phyloP scores from a whole-genome alignment of 2,113 vertebrate genomes.

The Dasyprocta punctata region DNA sequence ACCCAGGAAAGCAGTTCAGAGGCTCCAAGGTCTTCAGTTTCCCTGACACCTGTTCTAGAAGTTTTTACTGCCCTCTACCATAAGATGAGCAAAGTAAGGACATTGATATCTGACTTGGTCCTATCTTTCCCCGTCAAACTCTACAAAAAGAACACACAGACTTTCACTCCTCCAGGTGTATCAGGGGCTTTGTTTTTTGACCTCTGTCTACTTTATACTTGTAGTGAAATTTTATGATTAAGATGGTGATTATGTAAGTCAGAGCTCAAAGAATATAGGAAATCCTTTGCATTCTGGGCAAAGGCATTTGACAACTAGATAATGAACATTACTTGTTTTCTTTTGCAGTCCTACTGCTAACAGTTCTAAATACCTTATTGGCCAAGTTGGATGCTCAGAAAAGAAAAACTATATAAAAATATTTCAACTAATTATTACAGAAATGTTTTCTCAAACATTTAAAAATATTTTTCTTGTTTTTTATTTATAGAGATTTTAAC shows the following conservation, averaged over 20 bases:
- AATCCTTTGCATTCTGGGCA: neutral
- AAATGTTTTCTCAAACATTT: neutral
- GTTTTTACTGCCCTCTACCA: neutral
- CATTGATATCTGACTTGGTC: neutral
- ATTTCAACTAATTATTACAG: neutral
- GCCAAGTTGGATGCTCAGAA: neutral
- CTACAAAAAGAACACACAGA: neutral
- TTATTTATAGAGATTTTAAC: neutral
- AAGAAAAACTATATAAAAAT: neutral
- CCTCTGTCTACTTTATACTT: neutral
- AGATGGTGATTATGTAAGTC: neutral
- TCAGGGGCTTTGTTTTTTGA: neutral
- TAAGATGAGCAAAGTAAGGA: neutral
- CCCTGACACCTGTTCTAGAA: neutral
- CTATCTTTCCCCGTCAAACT: neutral
- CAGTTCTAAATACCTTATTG: neutral
- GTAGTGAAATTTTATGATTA: neutral
- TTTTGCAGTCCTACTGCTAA: neutral
- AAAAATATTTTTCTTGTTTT: conserved; percentile 5
- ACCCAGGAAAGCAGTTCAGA: neutral
- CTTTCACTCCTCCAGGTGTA: neutral
- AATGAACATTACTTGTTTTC: neutral
- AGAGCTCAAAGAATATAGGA: neutral
- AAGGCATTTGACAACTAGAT: neutral
- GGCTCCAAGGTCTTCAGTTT: neutral